Conservation (phyloP, 1,140 invertebrate genomes). For the Saccostrea cuccullata region DNA sequence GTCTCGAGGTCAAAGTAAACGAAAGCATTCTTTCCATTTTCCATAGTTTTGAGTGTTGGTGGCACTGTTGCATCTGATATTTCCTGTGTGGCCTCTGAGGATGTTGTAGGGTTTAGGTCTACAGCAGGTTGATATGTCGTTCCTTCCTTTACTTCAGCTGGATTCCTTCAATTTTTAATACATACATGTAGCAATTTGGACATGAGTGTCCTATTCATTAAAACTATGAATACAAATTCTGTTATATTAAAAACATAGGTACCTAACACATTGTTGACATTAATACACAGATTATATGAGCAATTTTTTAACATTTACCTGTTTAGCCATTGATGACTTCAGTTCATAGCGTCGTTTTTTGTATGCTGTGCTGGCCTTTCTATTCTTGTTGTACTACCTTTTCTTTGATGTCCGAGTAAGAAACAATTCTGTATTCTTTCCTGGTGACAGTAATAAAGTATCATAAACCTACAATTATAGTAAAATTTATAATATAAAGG, state of each 20-base stretch:
- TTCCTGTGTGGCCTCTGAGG: neutral
- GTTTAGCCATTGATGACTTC: neutral
- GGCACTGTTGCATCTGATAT: neutral
- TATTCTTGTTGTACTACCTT: neutral
- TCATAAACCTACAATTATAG: neutral
- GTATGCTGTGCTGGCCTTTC: neutral
- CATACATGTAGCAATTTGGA: neutral
- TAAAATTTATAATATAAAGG: neutral
- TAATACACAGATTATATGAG: neutral
- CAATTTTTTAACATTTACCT: neutral
- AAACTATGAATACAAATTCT: neutral
- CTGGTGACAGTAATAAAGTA: neutral
- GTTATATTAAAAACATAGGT: neutral
- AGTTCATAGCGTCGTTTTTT: neutral
- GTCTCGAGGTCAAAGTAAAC: constrained; percentile 6
- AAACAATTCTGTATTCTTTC: neutral
- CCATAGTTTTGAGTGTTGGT: neutral
- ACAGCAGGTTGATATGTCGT: neutral
- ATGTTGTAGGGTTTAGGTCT: neutral
- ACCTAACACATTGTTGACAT: neutral
- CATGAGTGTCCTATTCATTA: neutral
- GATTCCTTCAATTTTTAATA: neutral
- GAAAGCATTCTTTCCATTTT: neutral
- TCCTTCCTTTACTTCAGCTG: neutral
- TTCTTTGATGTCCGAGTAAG: neutral